Base-by-base conservation (phyloP, 2,888 invertebrate species). In the Drosophila hamatofila region DNA sequence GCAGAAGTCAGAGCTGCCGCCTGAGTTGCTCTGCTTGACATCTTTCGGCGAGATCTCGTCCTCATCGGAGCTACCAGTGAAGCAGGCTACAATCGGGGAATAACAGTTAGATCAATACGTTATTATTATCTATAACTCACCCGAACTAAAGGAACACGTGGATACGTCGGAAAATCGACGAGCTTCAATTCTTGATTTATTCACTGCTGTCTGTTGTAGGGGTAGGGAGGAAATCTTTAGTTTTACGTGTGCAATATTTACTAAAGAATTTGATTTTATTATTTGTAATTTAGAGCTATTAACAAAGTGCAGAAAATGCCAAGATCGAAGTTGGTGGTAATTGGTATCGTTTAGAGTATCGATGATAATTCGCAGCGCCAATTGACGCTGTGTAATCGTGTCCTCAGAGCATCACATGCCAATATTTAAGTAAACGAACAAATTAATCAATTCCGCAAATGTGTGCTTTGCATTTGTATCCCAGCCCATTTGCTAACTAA, bases 141-240 rank as follows among this genome's bases (percentile, higher is more conserved):
- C 96, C 81, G 98, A 98, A 93, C 97, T 98, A 93, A 97, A 98
- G 18, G 98, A 98, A 93, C 98, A 98, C 35, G 97, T 97, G 39
- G 98, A 98, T 2, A 98, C 97, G 3, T 97, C 98, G 4, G 98
- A 98, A 35, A 98, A 94, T 1, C 91, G 81, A 1, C 91, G 76
- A 3, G 72, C 88, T 12, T 77, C 74, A 3, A 86, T 69, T 33
- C 77, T 90, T 2, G 86, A 73, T 60, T 86, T 89, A 61, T 79
- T 90, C 9, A 86, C 89, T 0, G 82, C 68, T 41, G 69, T 89
- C 86, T 86, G 39, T 18, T 16, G 33, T n/a, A n/a, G n/a, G n/a
- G n/a, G 2, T 14, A 25, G 7, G 18, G 1, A 42, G 33, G 8
- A 3, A 33, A 21, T 33, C 6, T 1, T 30, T 4, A 18, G 18